These are phyloP conservation scores for Arothron firmamentum DNA, from an alignment of 2,113 vertebrate genomes.

Conservation along the genomic window DNA sequence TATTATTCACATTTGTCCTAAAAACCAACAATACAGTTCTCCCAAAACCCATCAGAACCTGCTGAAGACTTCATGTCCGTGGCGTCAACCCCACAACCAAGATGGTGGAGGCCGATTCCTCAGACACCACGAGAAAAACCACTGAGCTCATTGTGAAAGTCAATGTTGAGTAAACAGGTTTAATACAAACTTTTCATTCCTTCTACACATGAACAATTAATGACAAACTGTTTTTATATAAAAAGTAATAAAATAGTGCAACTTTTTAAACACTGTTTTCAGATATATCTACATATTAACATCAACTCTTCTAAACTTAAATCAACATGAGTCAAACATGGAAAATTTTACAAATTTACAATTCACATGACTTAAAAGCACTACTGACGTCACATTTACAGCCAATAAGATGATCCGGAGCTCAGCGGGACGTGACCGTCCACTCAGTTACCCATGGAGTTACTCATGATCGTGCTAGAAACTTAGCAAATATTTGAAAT, in stretches of 20 bases:
- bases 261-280: slow-evolving; percentile 65
- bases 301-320: slow-evolving; percentile 44
- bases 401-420: neutral
- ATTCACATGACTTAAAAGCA: slow-evolving; percentile 74
- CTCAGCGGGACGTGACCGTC: neutral
- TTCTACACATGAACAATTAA: slow-evolving; percentile 22
- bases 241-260: slow-evolving; percentile 82
- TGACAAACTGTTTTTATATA: slow-evolving; percentile 46
- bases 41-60: too few relatives aligned
- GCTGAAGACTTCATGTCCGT: too few relatives aligned
- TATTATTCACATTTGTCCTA: too few relatives aligned
- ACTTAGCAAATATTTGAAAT: too few relatives aligned
- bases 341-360: slow-evolving; percentile 72
- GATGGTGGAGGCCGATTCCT: too few relatives aligned
- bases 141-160: too few relatives aligned
- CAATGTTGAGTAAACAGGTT: too few relatives aligned
- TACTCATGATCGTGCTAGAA: neutral
- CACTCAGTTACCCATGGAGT: neutral
- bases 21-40: too few relatives aligned
- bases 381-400: slow-evolving; percentile 3
- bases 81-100: too few relatives aligned
- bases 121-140: too few relatives aligned
- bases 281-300: slow-evolving; percentile 75
- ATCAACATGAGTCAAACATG: slow-evolving; percentile 47
- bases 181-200: slow-evolving; percentile 19